phyloP scores from a whole-genome alignment of 2,888 invertebrate species.

The Cephus pulcher region DNA sequence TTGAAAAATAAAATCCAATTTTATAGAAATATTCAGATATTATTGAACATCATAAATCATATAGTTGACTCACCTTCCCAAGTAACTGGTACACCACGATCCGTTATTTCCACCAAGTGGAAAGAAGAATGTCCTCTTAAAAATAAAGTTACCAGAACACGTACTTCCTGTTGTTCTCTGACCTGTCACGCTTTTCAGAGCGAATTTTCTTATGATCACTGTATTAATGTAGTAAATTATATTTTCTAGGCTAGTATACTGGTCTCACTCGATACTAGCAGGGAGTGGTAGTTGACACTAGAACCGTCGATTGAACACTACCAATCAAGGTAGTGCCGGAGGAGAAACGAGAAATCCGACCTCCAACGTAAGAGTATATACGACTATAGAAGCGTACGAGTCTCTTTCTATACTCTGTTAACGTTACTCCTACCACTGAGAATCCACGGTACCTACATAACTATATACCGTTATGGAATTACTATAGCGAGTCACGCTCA shows the following conservation, averaged over 20 bases:
- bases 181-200: background rate
- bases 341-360: conserved; percentile 28
- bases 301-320: conserved; percentile 39
- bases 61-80: background rate
- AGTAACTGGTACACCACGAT: background rate
- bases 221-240: background rate
- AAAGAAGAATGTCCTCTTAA: background rate
- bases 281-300: conserved; percentile 13
- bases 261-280: background rate
- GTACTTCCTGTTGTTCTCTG: background rate
- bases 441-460: background rate
- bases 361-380: background rate
- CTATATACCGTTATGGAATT: background rate
- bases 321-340: conserved; percentile 47
- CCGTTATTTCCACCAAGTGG: background rate
- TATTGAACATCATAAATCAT: background rate
- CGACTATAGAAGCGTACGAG: background rate
- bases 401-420: background rate
- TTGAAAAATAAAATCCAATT: background rate
- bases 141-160: background rate
- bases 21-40: background rate
- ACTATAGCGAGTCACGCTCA: background rate
- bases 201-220: background rate
- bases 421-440: background rate
- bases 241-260: background rate